Base-by-base conservation (phyloP, 2,797 vertebrate genomes). In the Rhynchotus rufescens region DNA sequence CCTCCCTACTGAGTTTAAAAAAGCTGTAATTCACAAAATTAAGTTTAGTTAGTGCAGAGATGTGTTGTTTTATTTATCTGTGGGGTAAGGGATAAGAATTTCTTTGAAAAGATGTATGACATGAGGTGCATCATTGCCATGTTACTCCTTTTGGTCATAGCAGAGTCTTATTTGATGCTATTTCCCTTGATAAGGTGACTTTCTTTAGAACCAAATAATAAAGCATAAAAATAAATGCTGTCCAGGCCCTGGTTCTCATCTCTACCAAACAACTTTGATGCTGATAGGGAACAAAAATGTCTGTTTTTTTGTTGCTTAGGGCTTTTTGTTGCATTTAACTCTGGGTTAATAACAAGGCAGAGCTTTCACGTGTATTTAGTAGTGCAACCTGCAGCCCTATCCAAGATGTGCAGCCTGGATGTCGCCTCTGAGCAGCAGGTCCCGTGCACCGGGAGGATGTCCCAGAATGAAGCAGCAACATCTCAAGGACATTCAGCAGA, bases 21-120 rank as follows among this genome's bases (percentile, higher is more conserved):
- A 89, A 83, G 25, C 42, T 87, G 45, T 45, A 96, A 92, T 94
- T 97, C 88, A 90, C 89, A 95, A 96, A 97, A 96, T 92, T 83
- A 95, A 95, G 93, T 92, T 96, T 91, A 84, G 77, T 88, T 95
- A 85, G 80, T 86, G 49, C 21, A 93, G 68, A 72, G 62, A 49
- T 77, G 3, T 26, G 0, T 49, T 23, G 21, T 49, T 49, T 49
- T 49, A 49, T 49, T 49, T 49, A 49, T 51, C 69, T 42, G 88
- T 73, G 23, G 96, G 42, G 44, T 66, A 49, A 71, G 65, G 52
- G 57, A 56, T 93, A 80, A 94, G 72, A 88, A 30, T 15, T 40
- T 84, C 88, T 89, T 88, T 79, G 38, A 82, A 81, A 67, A 88
- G 22, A 57, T 80, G 73, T 79, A 66, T 71, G 67, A 82, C 65